Base-by-base conservation (phyloP, 2,888 invertebrate genomes). In the Dastarcus helophoroides region DNA sequence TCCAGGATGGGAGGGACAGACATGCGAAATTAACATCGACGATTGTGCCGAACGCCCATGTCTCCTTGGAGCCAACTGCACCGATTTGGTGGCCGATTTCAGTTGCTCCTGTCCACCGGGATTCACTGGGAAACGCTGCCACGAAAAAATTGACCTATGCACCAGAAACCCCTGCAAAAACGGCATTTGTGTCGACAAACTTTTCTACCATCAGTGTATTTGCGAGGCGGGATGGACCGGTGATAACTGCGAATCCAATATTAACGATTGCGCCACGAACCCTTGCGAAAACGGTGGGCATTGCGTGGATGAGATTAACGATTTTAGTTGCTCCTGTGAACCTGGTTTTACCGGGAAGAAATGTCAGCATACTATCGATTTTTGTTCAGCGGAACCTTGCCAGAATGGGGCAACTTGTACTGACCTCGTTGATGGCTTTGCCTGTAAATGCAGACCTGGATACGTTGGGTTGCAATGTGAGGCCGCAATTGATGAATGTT, bases 1-100 rank as follows among this genome's bases (percentile, higher is more conserved):
- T 31, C 82, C 90, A 11, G 98, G 98, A 22, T 98, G 97, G 95
- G 90, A 91, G 57, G 98, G 98, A 36, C 83, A 88, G 47, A 79
- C 82, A 37, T 98, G 98, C 58, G 90, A 93, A 55, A 71, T 71
- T n/a, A 90, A 93, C 54, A 85, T 78, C 39, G 82, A 95, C 51
- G 94, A 95, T 53, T 95, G 94, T 58, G 79, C 85, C 4, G 91
- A 91, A 57, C 79, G 79, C 42, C 94, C 94, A 14, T 93, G 93
- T 56, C 68, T 91, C 1, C 65, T 95, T 14, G 86, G 83, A 2
- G 81, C 93, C 1, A 84, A 84, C 43, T 95, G 95, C 57, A 90
- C 91, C 0, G 97, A 97, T 61, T 68, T 94, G 44, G 78, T 95
- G 0, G 86, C 86, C 39, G 95, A 95, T 58, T 98, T 94, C 58